Percentiles rank a stretch among this genome's conserved stretches.
phyloP scores from a whole-genome alignment of 2,888 invertebrate species.

The Sinodicranocentrus sp. region DNA sequence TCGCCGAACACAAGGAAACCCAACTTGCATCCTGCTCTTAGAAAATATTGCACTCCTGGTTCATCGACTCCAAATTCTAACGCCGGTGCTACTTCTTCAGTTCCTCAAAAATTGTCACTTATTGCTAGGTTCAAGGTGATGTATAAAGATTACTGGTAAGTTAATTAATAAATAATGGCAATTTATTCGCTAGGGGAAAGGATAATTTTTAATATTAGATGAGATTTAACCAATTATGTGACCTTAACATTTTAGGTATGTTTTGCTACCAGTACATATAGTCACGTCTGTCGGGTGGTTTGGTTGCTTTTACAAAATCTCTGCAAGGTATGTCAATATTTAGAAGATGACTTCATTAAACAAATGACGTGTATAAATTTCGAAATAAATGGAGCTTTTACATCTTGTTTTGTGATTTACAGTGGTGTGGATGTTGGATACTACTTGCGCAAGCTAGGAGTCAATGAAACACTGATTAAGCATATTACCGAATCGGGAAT shows the following conservation, averaged over 20 bases:
- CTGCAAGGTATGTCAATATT: too few relatives aligned
- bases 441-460: constrained; percentile 86
- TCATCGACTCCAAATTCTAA: not conserved
- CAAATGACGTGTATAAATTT: too few relatives aligned
- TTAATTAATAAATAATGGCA: too few relatives aligned
- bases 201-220: not conserved
- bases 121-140: constrained; percentile 92
- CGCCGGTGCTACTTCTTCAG: not conserved
- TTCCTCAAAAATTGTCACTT: constrained; percentile 81
- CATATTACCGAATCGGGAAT: constrained; percentile 88
- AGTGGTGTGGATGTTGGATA: constrained; percentile 95
- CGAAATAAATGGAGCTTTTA: too few relatives aligned
- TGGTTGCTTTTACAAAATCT: constrained; percentile 90
- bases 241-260: constrained; percentile 82
- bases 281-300: constrained; percentile 94
- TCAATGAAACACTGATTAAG: constrained; percentile 88
- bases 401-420: constrained; percentile 77
- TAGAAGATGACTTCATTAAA: too few relatives aligned
- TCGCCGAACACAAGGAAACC: not conserved
- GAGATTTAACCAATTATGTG: too few relatives aligned
- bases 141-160: constrained; percentile 92
- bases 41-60: constrained; percentile 35
- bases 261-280: constrained; percentile 94
- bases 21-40: constrained; percentile 11
- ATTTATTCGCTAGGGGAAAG: too few relatives aligned